Conservation (phyloP, 2,113 vertebrate species). For the human region GRCh38 chr3:122080501-122081000, state of each 20-base stretch:
- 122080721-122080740: not conserved
- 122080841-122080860: not conserved
- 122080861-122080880: not conserved
- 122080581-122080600: not conserved
- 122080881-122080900: not conserved
- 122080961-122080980: not conserved
- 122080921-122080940: accelerated
- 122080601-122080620: not conserved
- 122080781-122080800: not conserved
- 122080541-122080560: not conserved
- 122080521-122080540: not conserved
- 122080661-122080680: not conserved
- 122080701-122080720: not conserved
- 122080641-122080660: not conserved
- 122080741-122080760: not conserved
- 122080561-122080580: not conserved
- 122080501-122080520: not conserved
- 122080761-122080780: not conserved
- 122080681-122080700: not conserved
- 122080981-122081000: not conserved
- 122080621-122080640: not conserved
- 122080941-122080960: not conserved
- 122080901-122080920: not conserved
- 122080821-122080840: accelerated
- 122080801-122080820: not conserved